phyloP scores from a whole-genome alignment of 2,113 vertebrate species.

The Chaetodon trifascialis region DNA sequence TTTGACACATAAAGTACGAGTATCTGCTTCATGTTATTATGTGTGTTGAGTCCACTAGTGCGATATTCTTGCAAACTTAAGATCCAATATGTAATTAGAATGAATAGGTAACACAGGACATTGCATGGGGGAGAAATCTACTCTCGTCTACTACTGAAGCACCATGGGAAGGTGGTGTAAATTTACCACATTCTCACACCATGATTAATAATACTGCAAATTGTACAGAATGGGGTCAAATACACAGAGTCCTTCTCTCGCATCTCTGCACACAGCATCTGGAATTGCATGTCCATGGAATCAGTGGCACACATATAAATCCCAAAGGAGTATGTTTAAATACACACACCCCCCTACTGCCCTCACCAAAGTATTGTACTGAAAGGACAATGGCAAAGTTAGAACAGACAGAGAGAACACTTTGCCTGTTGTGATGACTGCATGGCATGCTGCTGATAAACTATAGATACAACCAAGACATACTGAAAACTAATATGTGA shows the following conservation, averaged over 20 bases:
- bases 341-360: constrained; percentile 6
- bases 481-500: constrained; percentile 12
- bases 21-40: background rate
- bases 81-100: constrained; percentile 32
- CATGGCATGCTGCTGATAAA: constrained; percentile 27
- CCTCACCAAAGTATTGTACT: constrained; percentile 24
- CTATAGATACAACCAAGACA: constrained; percentile 44
- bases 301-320: constrained; percentile 56
- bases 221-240: constrained; percentile 75
- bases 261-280: constrained; percentile 58
- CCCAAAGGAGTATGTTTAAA: constrained; percentile 58
- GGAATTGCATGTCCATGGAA: constrained; percentile 58
- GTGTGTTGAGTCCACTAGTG: background rate
- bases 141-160: constrained; percentile 17
- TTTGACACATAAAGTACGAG: constrained; percentile 1
- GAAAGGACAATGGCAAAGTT: constrained; percentile 45
- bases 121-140: constrained; percentile 30
- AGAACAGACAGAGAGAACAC: constrained; percentile 15
- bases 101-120: constrained; percentile 24
- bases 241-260: constrained; percentile 53
- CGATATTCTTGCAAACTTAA: constrained; percentile 1
- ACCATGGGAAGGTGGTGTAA: constrained; percentile 19
- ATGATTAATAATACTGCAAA: constrained; percentile 70
- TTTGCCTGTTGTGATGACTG: constrained; percentile 38
- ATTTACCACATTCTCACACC: constrained; percentile 36